Evolutionary conservation across 2,113 vertebrate species (phyloP).

Genomic region (Cygnus atratus): DNA sequence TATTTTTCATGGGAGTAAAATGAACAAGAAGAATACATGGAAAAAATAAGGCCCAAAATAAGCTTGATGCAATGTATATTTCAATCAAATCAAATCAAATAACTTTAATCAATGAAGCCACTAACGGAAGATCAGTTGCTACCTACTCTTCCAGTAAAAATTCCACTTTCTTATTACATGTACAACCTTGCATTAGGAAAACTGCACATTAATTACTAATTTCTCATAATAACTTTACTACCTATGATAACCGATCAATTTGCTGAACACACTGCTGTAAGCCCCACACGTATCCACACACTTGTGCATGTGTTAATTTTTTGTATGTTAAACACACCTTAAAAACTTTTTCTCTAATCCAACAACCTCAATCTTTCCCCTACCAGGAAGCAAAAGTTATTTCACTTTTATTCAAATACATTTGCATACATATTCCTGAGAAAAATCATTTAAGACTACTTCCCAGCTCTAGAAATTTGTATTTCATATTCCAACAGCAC

Average conservation of each 20-base stretch:
- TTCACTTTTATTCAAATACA: neutral
- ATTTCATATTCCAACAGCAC: slow-evolving; percentile 14
- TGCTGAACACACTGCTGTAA: neutral
- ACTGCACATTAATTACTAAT: neutral
- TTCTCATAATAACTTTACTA: neutral
- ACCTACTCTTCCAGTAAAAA: neutral
- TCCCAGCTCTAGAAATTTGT: neutral
- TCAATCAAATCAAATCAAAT: neutral
- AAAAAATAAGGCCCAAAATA: neutral
- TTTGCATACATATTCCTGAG: neutral
- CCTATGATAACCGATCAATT: neutral
- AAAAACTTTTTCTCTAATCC: neutral
- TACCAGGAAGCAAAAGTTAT: neutral
- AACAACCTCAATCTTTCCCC: neutral
- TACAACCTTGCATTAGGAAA: neutral
- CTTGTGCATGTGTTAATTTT: neutral
- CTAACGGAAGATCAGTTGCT: neutral
- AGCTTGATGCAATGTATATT: neutral
- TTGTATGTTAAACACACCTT: neutral
- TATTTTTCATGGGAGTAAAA: slow-evolving; percentile 5
- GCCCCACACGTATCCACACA: neutral
- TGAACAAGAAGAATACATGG: neutral
- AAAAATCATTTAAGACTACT: neutral
- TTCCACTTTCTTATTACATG: neutral
- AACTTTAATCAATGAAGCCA: neutral